Evolutionary conservation across 2,888 invertebrate genomes (phyloP).

Genomic region (Anodontia alba): DNA sequence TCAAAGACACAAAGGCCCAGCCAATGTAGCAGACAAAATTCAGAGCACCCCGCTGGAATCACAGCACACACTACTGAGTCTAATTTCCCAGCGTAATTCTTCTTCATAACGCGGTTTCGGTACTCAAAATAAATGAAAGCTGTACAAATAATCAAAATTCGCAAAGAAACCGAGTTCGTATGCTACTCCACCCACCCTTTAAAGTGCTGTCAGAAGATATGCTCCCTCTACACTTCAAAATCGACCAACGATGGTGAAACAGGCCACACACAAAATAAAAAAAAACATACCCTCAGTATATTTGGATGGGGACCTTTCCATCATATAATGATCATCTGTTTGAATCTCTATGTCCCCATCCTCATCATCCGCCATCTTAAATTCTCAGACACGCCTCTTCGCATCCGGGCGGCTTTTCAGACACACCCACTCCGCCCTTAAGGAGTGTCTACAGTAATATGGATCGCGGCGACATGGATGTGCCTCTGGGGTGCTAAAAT

Average conservation of each 20-base stretch:
- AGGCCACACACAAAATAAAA: not conserved
- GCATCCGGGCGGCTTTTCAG: slow-evolving; percentile 54
- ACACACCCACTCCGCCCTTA: slow-evolving; percentile 50
- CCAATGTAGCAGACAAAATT: too few relatives aligned
- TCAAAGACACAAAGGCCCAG: too few relatives aligned
- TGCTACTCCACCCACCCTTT: not conserved
- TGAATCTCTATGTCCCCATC: slow-evolving; percentile 44
- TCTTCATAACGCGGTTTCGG: too few relatives aligned
- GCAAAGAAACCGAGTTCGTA: too few relatives aligned
- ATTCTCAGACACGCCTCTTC: slow-evolving; percentile 54
- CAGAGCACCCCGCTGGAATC: too few relatives aligned
- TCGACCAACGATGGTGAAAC: not conserved
- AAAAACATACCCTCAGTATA: slow-evolving; percentile 27
- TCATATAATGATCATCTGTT: slow-evolving; percentile 7
- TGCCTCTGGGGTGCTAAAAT: too few relatives aligned
- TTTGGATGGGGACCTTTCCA: not conserved
- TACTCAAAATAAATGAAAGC: too few relatives aligned
- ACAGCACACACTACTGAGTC: too few relatives aligned
- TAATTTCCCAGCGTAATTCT: too few relatives aligned
- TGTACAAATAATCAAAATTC: too few relatives aligned
- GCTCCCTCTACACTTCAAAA: too few relatives aligned
- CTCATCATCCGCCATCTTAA: slow-evolving; percentile 52
- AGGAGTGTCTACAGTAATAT: slow-evolving; percentile 21
- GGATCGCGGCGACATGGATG: too few relatives aligned
- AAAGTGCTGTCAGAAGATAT: not conserved